Evolutionary conservation across 2,888 invertebrate genomes (phyloP), one percentile per base, ranked within the genome.

Genomic region (Drosophila subquinaria): DNA sequence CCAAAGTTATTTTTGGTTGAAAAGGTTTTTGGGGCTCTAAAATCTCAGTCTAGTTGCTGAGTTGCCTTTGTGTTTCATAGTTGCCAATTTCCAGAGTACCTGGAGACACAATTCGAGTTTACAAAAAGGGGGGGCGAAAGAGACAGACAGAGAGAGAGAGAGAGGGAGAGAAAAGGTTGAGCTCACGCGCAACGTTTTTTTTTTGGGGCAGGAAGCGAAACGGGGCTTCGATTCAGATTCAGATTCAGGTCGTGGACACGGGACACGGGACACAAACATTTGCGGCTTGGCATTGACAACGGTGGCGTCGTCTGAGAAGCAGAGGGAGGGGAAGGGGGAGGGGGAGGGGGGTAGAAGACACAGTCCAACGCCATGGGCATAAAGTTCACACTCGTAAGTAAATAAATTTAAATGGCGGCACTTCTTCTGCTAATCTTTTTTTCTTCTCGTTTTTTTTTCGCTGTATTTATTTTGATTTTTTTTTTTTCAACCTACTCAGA

Each of bases 321-420:
- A 38, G 43, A 4, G 3, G 4, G 3, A 23, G 23, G 4, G 23
- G 3, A 23, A 1, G 17, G 15, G 17, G 1, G 5, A 0, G 17
- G 17, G 13, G 20, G 17, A 23, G 40, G 27, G 42, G 45, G 13
- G 2, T 1, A 5, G 30, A 23, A 27, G 53, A 69, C 48, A 45
- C 63, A 73, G 65, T 68, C 64, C 74, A 83, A 88, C 78, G 80
- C 80, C 85, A 88, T 72, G 79, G 85, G 82, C 89, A 84, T 87
- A 88, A 88, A 89, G 89, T 87, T 87, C 89, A 89, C 86, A 87
- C 86, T 89, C 85, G 89, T 81, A 84, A 87, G 89, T 88, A 89
- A 89, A 87, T 89, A 89, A 87, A 87, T 87, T 89, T 88, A 88
- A 82, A 87, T 87, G 89, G 88, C 86, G 89, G 86, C 89, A 89